Evolutionary conservation across 2,888 invertebrate species (phyloP).

Genomic region (Calephelis perditalis): DNA sequence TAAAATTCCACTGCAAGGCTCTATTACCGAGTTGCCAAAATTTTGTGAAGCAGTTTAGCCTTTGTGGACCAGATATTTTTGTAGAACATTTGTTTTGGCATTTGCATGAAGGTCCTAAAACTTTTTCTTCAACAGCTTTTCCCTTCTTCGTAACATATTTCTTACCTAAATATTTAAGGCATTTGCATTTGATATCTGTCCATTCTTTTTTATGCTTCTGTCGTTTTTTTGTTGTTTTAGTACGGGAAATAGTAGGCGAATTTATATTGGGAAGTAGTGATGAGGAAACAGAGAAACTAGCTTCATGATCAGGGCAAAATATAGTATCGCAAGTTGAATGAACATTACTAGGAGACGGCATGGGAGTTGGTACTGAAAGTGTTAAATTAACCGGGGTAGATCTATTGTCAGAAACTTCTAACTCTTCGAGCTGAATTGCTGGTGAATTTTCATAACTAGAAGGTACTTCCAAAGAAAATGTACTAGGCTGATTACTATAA

Average conservation of each 20-base stretch:
- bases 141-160: slow-evolving; percentile 25
- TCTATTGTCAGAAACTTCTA: slow-evolving; percentile 16
- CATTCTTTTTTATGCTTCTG: slow-evolving; percentile 22
- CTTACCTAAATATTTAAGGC: slow-evolving; percentile 26
- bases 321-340: slow-evolving; percentile 20
- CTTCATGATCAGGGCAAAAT: slow-evolving; percentile 8
- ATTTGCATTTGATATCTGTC: slow-evolving; percentile 27
- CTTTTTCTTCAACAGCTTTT: slow-evolving; percentile 24
- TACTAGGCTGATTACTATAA: slow-evolving; percentile 22
- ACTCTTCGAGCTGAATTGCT: slow-evolving; percentile 21
- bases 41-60: slow-evolving; percentile 25
- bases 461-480: slow-evolving; percentile 23
- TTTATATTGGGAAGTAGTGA: background rate
- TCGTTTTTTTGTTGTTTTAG: slow-evolving; percentile 13
- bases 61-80: slow-evolving; percentile 22
- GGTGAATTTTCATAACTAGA: slow-evolving; percentile 24
- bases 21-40: slow-evolving; percentile 28
- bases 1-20: slow-evolving; percentile 21
- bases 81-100: slow-evolving; percentile 26
- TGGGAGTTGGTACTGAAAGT: slow-evolving; percentile 25
- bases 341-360: slow-evolving; percentile 24
- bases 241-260: slow-evolving; percentile 1
- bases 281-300: slow-evolving; percentile 1
- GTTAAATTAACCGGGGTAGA: slow-evolving; percentile 22
- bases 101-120: slow-evolving; percentile 23